Conservation (phyloP, 2,888 invertebrate genomes). For the Hypomecis atomaria region DNA sequence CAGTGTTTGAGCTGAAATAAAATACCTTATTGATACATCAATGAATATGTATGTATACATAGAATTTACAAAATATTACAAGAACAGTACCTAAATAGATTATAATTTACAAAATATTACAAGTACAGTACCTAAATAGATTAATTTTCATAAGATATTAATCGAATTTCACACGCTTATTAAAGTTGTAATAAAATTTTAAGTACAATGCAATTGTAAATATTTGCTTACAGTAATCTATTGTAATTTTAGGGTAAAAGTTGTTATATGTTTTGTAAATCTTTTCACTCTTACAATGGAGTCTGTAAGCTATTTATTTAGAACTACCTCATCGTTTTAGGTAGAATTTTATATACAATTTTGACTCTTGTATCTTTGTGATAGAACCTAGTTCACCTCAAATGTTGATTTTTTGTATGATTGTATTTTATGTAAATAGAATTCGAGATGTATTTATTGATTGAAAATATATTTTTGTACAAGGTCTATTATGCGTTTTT, state of each 20-base stretch:
- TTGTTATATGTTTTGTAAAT: conserved; percentile 55
- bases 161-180: conserved; percentile 5
- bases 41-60: no score
- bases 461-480: conserved; percentile 38
- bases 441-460: conserved; percentile 13
- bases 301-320: conserved; percentile 33
- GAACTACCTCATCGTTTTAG: conserved; percentile 41
- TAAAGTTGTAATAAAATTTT: not conserved
- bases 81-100: not conserved
- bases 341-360: conserved; percentile 22
- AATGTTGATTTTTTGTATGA: conserved; percentile 19
- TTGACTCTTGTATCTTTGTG: conserved; percentile 26
- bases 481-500: conserved; percentile 6
- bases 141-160: not conserved
- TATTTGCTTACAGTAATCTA: conserved; percentile 14
- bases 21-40: no score
- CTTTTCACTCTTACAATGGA: conserved; percentile 44
- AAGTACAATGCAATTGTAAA: conserved; percentile 4
- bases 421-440: conserved; percentile 34
- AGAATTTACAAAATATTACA: not conserved
- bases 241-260: conserved; percentile 45
- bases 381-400: conserved; percentile 28
- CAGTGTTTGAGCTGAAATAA: no score
- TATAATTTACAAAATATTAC: not conserved
- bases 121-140: not conserved